Conservation (phyloP, 1,140 invertebrate genomes). For the Ceratosolen fusciceps region DNA sequence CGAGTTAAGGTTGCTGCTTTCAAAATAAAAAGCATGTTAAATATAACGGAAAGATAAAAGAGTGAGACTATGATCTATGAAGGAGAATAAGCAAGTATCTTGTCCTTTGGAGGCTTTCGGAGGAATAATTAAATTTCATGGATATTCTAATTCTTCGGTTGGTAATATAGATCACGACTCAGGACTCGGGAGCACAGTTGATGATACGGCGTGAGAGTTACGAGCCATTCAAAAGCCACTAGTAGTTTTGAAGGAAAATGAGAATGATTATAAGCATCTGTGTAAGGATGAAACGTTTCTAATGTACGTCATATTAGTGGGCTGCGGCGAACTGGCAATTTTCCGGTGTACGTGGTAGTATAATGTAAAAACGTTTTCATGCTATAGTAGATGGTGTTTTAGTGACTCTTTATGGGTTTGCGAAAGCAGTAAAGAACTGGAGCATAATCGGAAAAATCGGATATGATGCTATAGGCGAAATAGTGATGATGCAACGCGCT, state of each 20-base stretch:
- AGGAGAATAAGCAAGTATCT: too few relatives aligned
- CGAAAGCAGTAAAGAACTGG: slow-evolving; percentile 29
- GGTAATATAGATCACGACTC: slow-evolving; percentile 9
- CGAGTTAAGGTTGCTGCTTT: too few relatives aligned
- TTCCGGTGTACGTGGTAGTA: slow-evolving; percentile 28
- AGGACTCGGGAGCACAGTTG: slow-evolving; percentile 15
- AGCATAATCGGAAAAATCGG: slow-evolving; percentile 40
- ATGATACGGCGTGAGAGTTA: slow-evolving; percentile 8
- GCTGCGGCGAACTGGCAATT: slow-evolving; percentile 35
- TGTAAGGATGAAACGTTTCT: slow-evolving; percentile 38
- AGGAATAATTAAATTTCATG: too few relatives aligned
- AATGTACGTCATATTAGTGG: slow-evolving; percentile 41
- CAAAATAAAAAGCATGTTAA: too few relatives aligned
- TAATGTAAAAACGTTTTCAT: slow-evolving; percentile 43
- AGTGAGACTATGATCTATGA: too few relatives aligned
- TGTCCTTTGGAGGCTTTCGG: too few relatives aligned
- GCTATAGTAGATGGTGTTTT: background rate
- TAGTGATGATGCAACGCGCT: slow-evolving; percentile 29
- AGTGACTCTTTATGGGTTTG: slow-evolving; percentile 23
- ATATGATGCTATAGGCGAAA: background rate
- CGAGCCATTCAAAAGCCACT: background rate
- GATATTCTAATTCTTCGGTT: background rate
- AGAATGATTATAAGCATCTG: slow-evolving; percentile 36
- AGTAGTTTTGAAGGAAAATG: slow-evolving; percentile 37
- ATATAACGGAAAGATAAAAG: too few relatives aligned